Evolutionary conservation across 2,113 vertebrate genomes (phyloP).

Genomic region (Malurus alboscapulatus): DNA sequence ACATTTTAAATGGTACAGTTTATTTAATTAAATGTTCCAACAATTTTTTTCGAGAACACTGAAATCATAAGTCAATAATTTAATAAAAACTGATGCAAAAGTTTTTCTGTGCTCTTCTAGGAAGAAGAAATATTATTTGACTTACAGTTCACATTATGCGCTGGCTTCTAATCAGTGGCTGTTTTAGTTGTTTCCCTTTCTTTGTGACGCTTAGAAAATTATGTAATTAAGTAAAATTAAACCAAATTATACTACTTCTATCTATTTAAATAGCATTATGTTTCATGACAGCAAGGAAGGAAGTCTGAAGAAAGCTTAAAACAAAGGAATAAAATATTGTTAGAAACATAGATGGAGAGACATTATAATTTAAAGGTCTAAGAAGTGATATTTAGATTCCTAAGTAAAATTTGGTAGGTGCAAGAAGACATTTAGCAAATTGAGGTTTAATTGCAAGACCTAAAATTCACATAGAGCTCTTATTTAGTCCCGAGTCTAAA

Average conservation of each 20-base stretch:
- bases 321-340: not conserved
- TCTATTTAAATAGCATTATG: not conserved
- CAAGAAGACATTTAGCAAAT: not conserved
- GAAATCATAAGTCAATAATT: not conserved
- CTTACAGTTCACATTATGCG: not conserved
- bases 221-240: not conserved
- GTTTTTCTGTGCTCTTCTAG: not conserved
- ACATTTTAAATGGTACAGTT: not conserved
- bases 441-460: not conserved
- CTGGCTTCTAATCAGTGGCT: not conserved
- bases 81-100: not conserved
- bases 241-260: not conserved
- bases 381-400: not conserved
- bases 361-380: not conserved
- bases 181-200: not conserved
- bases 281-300: not conserved
- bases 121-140: not conserved
- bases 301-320: not conserved
- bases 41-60: not conserved
- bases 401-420: not conserved
- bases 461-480: not conserved
- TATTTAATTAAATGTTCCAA: not conserved
- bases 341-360: not conserved
- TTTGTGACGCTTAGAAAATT: not conserved
- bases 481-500: not conserved